Base-by-base conservation (phyloP, 2,888 invertebrate species). In the Heliconius hortense region DNA sequence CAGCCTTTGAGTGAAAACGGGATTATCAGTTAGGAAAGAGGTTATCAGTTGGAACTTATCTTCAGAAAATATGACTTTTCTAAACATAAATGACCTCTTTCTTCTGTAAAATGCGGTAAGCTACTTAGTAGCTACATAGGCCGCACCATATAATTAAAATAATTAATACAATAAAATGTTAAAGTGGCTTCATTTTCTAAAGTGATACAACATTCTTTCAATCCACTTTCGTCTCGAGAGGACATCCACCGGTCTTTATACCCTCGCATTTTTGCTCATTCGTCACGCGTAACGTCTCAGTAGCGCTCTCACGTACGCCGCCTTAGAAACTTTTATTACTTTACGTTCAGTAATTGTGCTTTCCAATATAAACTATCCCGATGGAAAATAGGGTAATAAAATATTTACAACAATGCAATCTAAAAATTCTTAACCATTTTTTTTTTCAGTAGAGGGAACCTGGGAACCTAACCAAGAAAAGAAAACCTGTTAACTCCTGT, bases 211-310 rank as follows among this genome's bases (percentile, higher is more conserved):
- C 86, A 85, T 87, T 84, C 84, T 73, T 80, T 77, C 84, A 85
- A 87, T 85, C 82, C 83, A 84, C 86, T 88, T 84, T 87, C 83
- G 82, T 85, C 84, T 82, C 79, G 82, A 79, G 81, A 82, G 80
- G 78, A 80, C 80, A 82, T 81, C 78, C 70, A 82, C 79, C 80
- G 82, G 81, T 80, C 82, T 83, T 82, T 82, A 83, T 83, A 83
- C 76, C 79, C 79, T 80, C 74, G 75, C 79, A 80, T 83, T 84
- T 82, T 90, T 88, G 84, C 85, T 86, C 84, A 91, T 91, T 90
- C 91, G 85, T 89, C 88, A 89, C 91, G 90, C 90, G 92, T 91
- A 88, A 83, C 84, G 84, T 86, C 86, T 90, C 85, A 82, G 87
- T 88, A 88, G 85, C 89, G 83, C 79, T 77, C 84, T 87, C 91